These are phyloP conservation scores for Caenorhabditis sp. DNA, from an alignment of 2,888 invertebrate genomes.

Conservation along the genomic window DNA sequence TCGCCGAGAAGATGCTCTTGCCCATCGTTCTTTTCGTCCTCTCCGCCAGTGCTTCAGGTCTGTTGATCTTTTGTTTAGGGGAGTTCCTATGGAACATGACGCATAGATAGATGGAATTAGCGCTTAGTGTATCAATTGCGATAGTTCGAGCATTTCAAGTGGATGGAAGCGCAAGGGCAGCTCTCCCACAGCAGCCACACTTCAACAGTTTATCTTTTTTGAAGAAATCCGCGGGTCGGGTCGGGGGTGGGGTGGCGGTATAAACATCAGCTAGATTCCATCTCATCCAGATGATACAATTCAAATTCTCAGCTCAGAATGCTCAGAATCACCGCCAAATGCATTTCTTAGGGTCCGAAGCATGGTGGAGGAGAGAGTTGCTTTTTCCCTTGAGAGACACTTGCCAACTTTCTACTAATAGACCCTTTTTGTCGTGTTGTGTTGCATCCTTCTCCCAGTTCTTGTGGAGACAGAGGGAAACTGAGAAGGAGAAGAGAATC, in stretches of 20 bases:
- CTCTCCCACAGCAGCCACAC: constrained; percentile 22
- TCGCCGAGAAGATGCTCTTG: constrained; percentile 41
- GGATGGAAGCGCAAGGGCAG: constrained; percentile 39
- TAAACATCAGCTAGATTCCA: constrained; percentile 33
- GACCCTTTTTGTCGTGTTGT: constrained; percentile 63
- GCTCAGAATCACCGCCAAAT: constrained; percentile 54
- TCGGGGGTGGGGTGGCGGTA: no score
- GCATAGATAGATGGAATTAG: constrained; percentile 27
- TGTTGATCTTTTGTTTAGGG: background rate
- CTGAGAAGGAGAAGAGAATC: constrained; percentile 17
- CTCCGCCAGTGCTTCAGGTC: constrained; percentile 30
- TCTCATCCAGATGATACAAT: constrained; percentile 49
- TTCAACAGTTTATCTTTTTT: constrained; percentile 60
- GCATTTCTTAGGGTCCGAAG: constrained; percentile 40
- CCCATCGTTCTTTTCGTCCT: constrained; percentile 8
- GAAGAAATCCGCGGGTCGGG: constrained; percentile 54
- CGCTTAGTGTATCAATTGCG: constrained; percentile 54
- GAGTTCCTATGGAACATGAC: background rate
- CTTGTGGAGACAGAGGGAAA: background rate
- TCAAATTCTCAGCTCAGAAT: constrained; percentile 3
- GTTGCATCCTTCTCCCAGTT: constrained; percentile 51
- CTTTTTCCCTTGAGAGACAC: constrained; percentile 62
- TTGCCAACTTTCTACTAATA: constrained; percentile 65
- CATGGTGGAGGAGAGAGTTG: constrained; percentile 30
- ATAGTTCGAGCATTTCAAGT: constrained; percentile 62